Evolutionary conservation across 2,113 vertebrate species (phyloP), one percentile per base, ranked within the genome.

Genomic region (Eolophus roseicapilla): DNA sequence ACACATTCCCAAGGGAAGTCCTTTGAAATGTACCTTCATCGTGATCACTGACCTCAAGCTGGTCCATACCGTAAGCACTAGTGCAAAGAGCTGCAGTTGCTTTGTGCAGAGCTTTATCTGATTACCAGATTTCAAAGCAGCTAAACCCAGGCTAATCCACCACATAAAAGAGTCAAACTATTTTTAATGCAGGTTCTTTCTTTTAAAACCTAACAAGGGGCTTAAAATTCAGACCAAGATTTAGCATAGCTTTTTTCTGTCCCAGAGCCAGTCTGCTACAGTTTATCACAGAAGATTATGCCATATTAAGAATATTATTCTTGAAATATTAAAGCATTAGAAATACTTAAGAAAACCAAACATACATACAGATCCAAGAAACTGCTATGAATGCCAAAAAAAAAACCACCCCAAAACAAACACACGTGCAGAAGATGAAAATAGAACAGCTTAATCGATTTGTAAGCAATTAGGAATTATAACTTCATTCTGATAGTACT

Each of bases 51-150:
- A 93, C 95, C 96, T 95, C 78, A 92, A 91, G 92, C 86, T 97
- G 94, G 96, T 95, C 93, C 39, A 17, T 76, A 93, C 59, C 27
- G 0, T 87, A 91, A 97, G 96, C 90, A 35, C 86, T 49, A 70
- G 67, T 73, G 95, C 95, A 95, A 89, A 97, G 92, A 92, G 73
- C 96, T 95, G 77, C 71, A 70, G 82, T 55, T 75, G 80, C 96
- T 98, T 96, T 95, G 91, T 97, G 86, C 57, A 53, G 49, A 93
- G 94, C 88, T 97, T 96, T 97, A 95, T 95, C 95, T 97, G 97
- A 98, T 98, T 97, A 97, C 96, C 97, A 96, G 74, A 97, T 98
- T 98, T 98, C 97, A 98, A 98, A 98, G 96, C 83, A 94, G 68
- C 81, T 95, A 95, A 96, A 92, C 87, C 82, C 39, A 20, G 75